Conservation (phyloP, 2,797 vertebrate genomes). For the Mormyrops boulengeri region DNA sequence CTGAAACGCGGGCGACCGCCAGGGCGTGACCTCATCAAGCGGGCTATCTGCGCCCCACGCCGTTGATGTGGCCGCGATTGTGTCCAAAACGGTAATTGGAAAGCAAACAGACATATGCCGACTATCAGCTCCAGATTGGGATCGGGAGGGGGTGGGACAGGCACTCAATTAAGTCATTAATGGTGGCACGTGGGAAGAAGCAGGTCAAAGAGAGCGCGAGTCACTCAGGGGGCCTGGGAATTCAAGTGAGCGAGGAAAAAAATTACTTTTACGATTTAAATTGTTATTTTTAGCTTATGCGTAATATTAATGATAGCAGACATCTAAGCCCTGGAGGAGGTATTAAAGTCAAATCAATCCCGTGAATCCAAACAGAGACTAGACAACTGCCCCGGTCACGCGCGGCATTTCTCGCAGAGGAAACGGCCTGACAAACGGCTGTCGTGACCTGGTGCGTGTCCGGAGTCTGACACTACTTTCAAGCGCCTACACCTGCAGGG, state of each 20-base stretch:
- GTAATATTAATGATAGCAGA: not conserved
- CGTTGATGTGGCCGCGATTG: not conserved
- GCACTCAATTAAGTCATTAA: not conserved
- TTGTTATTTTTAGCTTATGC: conserved; percentile 2
- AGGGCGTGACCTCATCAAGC: not conserved
- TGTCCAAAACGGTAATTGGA: not conserved
- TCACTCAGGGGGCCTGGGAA: not conserved
- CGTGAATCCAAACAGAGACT: not conserved
- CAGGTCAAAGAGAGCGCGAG: not conserved
- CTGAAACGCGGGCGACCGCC: not conserved
- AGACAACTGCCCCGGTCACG: not conserved
- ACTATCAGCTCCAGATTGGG: not conserved
- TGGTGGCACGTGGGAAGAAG: not conserved
- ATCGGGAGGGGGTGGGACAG: not conserved
- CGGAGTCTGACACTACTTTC: not conserved
- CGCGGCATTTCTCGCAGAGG: not conserved
- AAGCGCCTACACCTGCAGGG: not conserved
- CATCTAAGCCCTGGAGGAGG: not conserved
- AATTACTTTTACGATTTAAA: conserved; percentile 3
- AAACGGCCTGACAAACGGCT: not conserved
- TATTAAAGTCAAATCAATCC: conserved; percentile 2
- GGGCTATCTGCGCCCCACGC: not conserved
- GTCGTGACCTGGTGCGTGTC: not conserved
- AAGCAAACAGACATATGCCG: not conserved
- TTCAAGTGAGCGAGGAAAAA: not conserved